These are phyloP conservation scores for Cynocephalus volans DNA, from an alignment of 2,113 vertebrate genomes.

Conservation along the genomic window DNA sequence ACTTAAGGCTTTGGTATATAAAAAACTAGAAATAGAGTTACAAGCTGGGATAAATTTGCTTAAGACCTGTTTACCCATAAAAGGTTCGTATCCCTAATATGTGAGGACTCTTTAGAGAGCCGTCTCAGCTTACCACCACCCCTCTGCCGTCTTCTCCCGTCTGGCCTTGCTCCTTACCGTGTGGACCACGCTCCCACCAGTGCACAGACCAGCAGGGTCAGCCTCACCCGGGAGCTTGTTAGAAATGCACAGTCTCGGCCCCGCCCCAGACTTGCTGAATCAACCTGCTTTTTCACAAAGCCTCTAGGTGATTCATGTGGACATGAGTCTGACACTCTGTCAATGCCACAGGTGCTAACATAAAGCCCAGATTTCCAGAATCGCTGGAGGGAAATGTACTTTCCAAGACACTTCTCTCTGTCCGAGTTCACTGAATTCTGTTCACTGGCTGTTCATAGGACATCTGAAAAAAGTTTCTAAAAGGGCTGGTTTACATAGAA, in stretches of 20 bases:
- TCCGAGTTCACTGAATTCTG: background rate
- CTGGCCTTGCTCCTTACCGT: background rate
- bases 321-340: background rate
- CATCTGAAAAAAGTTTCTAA: background rate
- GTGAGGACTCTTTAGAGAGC: background rate
- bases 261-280: constrained; percentile 34
- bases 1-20: background rate
- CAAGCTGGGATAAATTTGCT: background rate
- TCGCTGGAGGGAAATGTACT: background rate
- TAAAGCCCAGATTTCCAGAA: constrained; percentile 35
- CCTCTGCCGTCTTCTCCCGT: fast-evolving
- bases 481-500: background rate
- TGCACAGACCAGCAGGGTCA: background rate
- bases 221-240: background rate
- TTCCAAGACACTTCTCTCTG: background rate
- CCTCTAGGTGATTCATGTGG: background rate
- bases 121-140: fast-evolving
- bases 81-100: background rate
- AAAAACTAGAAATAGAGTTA: background rate
- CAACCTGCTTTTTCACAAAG: constrained; percentile 56
- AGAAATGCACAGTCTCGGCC: background rate
- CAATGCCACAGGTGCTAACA: background rate
- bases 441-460: background rate
- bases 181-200: background rate
- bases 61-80: background rate